A percentile compares a stretch with the other conserved stretches of the same genome.
These are phyloP conservation scores for Tinamus guttatus DNA, from an alignment of 2,113 vertebrate genomes.

Conservation along the genomic window DNA sequence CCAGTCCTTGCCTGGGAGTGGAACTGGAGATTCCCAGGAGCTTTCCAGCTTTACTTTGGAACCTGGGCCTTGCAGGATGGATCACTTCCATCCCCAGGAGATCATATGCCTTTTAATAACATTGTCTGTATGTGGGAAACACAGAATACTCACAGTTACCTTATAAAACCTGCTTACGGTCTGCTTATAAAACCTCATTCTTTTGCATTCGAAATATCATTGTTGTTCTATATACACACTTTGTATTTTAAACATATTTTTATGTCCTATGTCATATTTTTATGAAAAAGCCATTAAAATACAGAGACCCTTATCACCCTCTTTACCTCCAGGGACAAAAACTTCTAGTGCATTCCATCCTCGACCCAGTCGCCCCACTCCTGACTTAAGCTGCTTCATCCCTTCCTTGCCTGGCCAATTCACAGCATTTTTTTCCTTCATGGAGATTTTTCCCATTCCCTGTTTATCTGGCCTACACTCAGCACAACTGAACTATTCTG, in stretches of 20 bases:
- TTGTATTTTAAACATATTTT: background rate
- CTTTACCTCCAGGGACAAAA: background rate
- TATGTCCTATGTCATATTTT: background rate
- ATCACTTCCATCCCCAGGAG: background rate
- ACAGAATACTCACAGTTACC: background rate
- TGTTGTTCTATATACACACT: background rate
- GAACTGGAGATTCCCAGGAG: background rate
- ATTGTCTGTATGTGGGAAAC: background rate
- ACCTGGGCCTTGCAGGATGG: background rate
- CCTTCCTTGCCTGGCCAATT: background rate
- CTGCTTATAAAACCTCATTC: background rate
- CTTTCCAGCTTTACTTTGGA: background rate
- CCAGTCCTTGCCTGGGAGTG: background rate
- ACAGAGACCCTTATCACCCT: background rate
- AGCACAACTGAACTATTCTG: background rate
- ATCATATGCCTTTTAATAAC: background rate
- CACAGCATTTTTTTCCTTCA: background rate
- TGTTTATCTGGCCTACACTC: background rate
- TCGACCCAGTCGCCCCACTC: background rate
- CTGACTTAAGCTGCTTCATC: background rate
- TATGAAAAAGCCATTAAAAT: background rate
- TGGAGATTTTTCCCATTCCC: accelerated
- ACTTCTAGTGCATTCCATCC: background rate
- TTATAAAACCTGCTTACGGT: too few species aligned
- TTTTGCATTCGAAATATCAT: background rate